These are phyloP conservation scores for Anodontia alba DNA, from an alignment of 2,888 invertebrate genomes.

Conservation along the genomic window DNA sequence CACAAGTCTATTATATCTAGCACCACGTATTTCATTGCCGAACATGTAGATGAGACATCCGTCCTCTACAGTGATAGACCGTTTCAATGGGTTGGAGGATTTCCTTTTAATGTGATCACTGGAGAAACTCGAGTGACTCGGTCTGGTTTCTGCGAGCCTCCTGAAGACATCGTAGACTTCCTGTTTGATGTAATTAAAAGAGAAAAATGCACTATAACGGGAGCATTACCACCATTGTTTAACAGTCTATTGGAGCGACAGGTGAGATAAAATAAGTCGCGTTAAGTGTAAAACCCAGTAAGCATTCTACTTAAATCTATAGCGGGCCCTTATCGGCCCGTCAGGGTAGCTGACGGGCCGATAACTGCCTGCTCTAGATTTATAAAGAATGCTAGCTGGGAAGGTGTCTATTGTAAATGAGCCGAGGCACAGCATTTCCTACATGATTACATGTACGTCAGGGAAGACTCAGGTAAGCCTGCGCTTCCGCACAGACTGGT, in stretches of 20 bases:
- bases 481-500: no score
- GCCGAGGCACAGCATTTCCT: no score
- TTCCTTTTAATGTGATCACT: conserved; percentile 9
- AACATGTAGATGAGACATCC: background rate
- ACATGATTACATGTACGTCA: no score
- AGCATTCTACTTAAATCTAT: no score
- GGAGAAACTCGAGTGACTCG: conserved; percentile 17
- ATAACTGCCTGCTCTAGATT: no score
- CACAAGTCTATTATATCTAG: background rate
- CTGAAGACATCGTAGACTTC: conserved; percentile 1
- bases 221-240: background rate
- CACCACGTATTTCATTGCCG: background rate
- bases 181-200: conserved; percentile 19
- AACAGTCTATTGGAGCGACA: background rate
- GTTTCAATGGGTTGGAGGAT: conserved; percentile 22
- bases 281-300: no score
- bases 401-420: no score
- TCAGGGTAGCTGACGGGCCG: no score
- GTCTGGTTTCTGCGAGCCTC: background rate
- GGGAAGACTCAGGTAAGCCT: no score
- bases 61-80: background rate
- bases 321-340: no score
- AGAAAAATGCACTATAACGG: conserved; percentile 17
- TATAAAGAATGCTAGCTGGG: no score
- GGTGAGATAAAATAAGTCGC: no score